These are phyloP conservation scores for Channa maculata DNA, from an alignment of 2,113 vertebrate genomes.

Conservation along the genomic window DNA sequence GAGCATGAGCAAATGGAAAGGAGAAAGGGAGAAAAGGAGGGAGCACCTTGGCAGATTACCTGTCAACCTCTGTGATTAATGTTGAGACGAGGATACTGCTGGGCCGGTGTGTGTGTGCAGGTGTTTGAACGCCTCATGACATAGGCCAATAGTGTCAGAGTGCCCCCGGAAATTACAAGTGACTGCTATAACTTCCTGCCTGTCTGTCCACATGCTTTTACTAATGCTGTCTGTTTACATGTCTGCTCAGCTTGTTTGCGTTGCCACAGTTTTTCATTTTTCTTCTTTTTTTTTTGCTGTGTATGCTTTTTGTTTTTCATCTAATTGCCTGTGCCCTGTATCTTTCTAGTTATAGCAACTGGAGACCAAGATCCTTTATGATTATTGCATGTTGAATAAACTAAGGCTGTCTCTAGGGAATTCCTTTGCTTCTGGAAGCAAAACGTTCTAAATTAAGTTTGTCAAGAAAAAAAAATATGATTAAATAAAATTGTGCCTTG, in stretches of 20 bases:
- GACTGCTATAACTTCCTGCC: slow-evolving; percentile 71
- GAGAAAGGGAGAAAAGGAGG: slow-evolving; percentile 41
- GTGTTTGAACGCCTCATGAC: slow-evolving; percentile 53
- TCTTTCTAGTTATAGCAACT: too few relatives aligned
- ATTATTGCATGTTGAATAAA: too few relatives aligned
- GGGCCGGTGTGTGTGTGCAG: slow-evolving; percentile 34
- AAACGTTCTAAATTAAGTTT: too few relatives aligned
- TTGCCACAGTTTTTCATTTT: neutral
- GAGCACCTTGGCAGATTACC: slow-evolving; percentile 76
- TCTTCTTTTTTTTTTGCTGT: too few relatives aligned
- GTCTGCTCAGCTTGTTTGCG: slow-evolving; percentile 14
- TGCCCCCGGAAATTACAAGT: slow-evolving; percentile 78
- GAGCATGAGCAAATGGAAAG: slow-evolving; percentile 15
- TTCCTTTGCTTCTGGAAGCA: too few relatives aligned
- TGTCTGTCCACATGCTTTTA: slow-evolving; percentile 56
- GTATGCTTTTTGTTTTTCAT: neutral
- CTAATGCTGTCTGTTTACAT: slow-evolving; percentile 20
- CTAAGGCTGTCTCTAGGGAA: too few relatives aligned
- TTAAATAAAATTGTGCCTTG: too few relatives aligned
- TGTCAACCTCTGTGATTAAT: slow-evolving; percentile 83
- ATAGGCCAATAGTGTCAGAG: slow-evolving; percentile 64
- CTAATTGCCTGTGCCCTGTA: neutral
- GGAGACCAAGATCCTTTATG: too few relatives aligned
- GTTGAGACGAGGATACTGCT: slow-evolving; percentile 70
- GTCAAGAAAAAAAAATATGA: too few relatives aligned